Evolutionary conservation across 30 jellyfish, hydroid and myxozoan genomes (phyloP), one percentile per base, ranked within the genome.

Genomic region (Aurelia aurita complex sp. Pacific): DNA sequence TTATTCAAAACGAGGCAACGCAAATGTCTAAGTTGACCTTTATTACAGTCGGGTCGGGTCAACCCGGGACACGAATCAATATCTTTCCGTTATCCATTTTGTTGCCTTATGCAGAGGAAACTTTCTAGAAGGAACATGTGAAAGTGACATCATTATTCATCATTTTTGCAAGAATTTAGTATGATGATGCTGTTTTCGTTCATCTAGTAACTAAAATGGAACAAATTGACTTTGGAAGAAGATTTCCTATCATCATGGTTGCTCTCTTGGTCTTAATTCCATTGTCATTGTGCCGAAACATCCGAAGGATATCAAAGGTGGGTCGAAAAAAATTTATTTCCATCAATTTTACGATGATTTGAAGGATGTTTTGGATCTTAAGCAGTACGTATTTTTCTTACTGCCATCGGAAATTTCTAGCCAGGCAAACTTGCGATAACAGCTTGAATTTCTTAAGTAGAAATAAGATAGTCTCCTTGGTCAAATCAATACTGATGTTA

Each of bases 291-390:
- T 74, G 70, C 50, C 52, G 93, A 3, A 77, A 77, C 42, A 84
- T 84, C 38, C 65, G 93, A 51, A 64, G 66, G 66, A 43, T 84
- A 43, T 84, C 93, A 29, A 84, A 73, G 93, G 93, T 84, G 51
- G 19, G 11, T 5, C 1, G 14, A 13, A 7, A 10, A 3, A 3
- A 23, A 3, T 1, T 46, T 46, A 7, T 46, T 46, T 46, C 57
- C 14, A 46, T 6, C 57, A 46, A 11, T 68, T 38, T 29, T 13
- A 10, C 46, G 46, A 13, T 35, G 10, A n/a, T 65, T 0, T 67
- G 43, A 8, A 5, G 6, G 43, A 67, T 1, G 53, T 18, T 67
- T 67, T 23, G 29, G 6, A 2, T 35, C 33, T 65, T n/a, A 65
- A 65, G 40, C 16, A 16, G 13, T 65, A 65, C 33, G 34, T 65